phyloP scores from a whole-genome alignment of 2,797 vertebrate genomes.

The Apogon hyalosoma region DNA sequence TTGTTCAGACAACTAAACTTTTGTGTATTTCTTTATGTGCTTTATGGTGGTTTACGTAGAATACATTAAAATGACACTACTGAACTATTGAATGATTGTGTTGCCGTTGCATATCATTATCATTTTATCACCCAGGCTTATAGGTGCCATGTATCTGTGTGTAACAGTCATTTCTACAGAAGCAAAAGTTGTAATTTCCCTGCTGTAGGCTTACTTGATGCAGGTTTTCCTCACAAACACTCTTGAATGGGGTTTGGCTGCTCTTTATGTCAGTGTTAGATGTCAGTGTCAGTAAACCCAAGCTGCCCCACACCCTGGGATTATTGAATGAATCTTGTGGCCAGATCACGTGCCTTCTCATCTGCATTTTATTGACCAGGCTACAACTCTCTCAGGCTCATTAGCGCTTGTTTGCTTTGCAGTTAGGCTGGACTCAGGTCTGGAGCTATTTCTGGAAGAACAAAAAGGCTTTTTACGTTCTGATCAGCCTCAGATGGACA shows the following conservation, averaged over 20 bases:
- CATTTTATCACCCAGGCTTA: too few species aligned
- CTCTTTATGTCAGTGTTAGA: conserved; percentile 49
- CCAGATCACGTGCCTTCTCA: conserved; percentile 53
- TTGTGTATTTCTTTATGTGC: too few species aligned
- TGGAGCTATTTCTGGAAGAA: conserved; percentile 37
- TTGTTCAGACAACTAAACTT: too few species aligned
- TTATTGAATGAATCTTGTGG: conserved; percentile 67
- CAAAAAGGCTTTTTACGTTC: conserved; percentile 36
- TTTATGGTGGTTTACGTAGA: too few species aligned
- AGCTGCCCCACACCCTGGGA: conserved; percentile 43
- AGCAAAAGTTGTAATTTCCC: not conserved
- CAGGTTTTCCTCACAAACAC: conserved; percentile 32
- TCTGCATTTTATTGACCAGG: conserved; percentile 63
- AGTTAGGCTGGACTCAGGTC: conserved; percentile 16
- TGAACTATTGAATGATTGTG: too few species aligned
- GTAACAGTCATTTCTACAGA: conserved; percentile 10
- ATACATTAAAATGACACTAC: too few species aligned
- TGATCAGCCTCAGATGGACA: conserved; percentile 21
- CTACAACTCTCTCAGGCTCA: conserved; percentile 52
- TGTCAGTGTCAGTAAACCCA: conserved; percentile 54
- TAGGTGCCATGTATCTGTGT: not conserved
- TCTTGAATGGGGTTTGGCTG: conserved; percentile 43
- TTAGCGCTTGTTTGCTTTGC: conserved; percentile 50
- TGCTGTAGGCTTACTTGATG: conserved; percentile 8
- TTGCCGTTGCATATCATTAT: not conserved